A percentile compares a stretch with the other conserved stretches of the same genome.
phyloP scores from a whole-genome alignment of 2,888 invertebrate genomes.

The Ornithoptera alexandrae region DNA sequence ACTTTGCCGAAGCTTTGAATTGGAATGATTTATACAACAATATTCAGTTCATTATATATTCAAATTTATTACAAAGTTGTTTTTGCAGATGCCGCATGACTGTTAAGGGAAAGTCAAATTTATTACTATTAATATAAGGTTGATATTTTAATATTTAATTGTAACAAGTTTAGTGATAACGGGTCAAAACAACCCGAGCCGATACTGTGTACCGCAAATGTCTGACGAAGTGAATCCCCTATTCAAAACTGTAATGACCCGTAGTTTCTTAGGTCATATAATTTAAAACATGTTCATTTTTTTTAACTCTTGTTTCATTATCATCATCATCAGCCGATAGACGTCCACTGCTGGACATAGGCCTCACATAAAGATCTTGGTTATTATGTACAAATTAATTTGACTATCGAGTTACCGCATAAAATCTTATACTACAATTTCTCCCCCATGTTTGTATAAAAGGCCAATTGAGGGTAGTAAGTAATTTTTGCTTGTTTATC shows the following conservation, averaged over 20 bases:
- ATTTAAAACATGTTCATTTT: neutral
- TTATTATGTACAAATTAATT: too few relatives aligned
- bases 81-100: conserved; percentile 22
- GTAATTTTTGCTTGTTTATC: too few relatives aligned
- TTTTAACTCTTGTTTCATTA: neutral
- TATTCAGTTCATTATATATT: conserved; percentile 9
- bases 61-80: conserved; percentile 9
- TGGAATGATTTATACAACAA: conserved; percentile 8
- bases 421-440: too few relatives aligned
- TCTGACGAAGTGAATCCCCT: conserved; percentile 31
- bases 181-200: conserved; percentile 8
- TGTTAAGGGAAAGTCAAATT: neutral
- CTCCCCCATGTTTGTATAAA: too few relatives aligned
- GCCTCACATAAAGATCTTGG: too few relatives aligned
- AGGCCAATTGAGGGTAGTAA: too few relatives aligned
- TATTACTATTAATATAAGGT: neutral
- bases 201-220: conserved; percentile 15
- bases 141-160: conserved; percentile 2
- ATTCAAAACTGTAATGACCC: conserved; percentile 2
- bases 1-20: neutral
- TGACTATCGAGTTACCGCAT: too few relatives aligned
- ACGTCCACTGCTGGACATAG: too few relatives aligned
- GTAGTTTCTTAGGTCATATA: conserved; percentile 2
- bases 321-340: too few relatives aligned
- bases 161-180: conserved; percentile 7